phyloP scores from a whole-genome alignment of 1,140 invertebrate genomes.

The Brachionus rubens region DNA sequence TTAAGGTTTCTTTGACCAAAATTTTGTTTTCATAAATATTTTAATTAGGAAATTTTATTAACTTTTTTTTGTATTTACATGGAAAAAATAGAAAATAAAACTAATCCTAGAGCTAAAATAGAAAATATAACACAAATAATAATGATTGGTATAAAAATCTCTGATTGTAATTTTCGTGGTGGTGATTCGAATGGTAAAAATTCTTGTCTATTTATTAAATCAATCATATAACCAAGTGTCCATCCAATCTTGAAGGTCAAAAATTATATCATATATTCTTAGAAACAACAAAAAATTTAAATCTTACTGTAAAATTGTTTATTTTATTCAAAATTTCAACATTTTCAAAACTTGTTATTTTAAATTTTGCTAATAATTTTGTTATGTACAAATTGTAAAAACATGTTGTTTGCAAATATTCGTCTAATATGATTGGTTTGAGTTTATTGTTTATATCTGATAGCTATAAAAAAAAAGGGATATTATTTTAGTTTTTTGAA shows the following conservation, averaged over 20 bases:
- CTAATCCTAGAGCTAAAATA: neutral
- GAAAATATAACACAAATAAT: neutral
- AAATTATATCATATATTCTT: neutral
- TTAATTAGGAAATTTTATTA: too few relatives aligned
- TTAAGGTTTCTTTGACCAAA: too few relatives aligned
- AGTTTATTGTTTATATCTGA: neutral
- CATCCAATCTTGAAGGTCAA: neutral
- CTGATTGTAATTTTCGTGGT: neutral
- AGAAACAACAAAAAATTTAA: neutral
- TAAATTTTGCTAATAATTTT: neutral
- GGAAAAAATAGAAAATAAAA: neutral
- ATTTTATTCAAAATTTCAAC: slow-evolving; percentile 15
- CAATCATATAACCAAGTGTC: slow-evolving; percentile 34
- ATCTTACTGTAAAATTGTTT: slow-evolving; percentile 1
- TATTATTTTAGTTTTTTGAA: too few relatives aligned
- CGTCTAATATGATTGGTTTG: neutral
- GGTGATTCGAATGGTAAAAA: slow-evolving; percentile 32
- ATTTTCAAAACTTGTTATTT: slow-evolving; percentile 15
- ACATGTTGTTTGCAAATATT: slow-evolving; percentile 21
- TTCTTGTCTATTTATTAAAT: slow-evolving; percentile 25
- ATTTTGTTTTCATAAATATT: too few relatives aligned
- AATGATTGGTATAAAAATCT: neutral
- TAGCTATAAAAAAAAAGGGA: slow-evolving; percentile 1
- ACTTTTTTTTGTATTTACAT: too few relatives aligned
- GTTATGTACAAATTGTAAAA: slow-evolving; percentile 34